Base-by-base conservation (phyloP, 2,113 vertebrate species). In the Melospiza melodia region DNA sequence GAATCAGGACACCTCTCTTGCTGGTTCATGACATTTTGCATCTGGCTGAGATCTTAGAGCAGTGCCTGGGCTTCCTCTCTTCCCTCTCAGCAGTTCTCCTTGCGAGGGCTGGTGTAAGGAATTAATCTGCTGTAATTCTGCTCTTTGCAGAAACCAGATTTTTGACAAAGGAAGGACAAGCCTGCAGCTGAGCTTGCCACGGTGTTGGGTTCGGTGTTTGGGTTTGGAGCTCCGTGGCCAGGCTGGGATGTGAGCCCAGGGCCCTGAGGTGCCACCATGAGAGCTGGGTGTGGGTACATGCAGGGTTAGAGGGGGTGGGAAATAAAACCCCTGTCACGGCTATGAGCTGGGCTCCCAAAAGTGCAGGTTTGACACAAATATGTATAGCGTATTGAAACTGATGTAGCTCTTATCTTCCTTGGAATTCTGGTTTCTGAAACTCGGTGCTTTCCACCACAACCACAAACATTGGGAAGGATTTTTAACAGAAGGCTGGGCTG, bases 241-340 rank as follows among this genome's bases (percentile, higher is more conserved):
- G 73, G 39, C 76, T 37, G 67, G 61, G 33, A 0, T 13, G 4
- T 18, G 79, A 28, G 13, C 54, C 58, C 1, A 1, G 52, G 44
- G 84, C 35, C 0, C 0, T 0, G 43, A n/a, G 69, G 41, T 21
- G 62, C 51, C 11, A 1, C 19, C 46, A 12, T 22, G 46, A 0
- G 43, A 21, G 2, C 2, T 9, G 76, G n/a, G 3, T 21, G 33
- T 10, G 1, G 24, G 44, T 4, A 2, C 2, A 0, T 5, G 33
- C 46, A 16, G 14, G 63, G 59, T 19, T 9, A 6, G 24, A 66
- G 51, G 66, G 31, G 46, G 9, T 13, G 46, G 43, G 30, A 24
- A 24, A 9, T 14, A 22, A 22, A 25, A 35, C 2, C 2, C 0
- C 31, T 14, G 17, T 10, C 11, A 0, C 0, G 24, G n/a, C 49